Evolutionary conservation across 2,888 invertebrate species (phyloP), one percentile per base, ranked within the genome.

Genomic region (Drosophila macrospina): DNA sequence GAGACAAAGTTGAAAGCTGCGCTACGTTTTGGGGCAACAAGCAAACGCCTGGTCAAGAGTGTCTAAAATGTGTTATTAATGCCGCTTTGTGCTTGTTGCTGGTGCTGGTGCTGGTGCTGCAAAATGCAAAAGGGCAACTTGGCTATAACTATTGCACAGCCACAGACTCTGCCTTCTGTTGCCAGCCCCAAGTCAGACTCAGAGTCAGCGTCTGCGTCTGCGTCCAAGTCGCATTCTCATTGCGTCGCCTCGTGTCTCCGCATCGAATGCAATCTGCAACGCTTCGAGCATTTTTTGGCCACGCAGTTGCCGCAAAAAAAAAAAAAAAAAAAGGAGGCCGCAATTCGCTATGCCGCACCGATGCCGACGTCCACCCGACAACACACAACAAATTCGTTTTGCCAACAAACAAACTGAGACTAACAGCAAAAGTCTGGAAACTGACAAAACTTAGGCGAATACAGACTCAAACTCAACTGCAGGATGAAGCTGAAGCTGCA

Each of bases 191-290:
- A 28, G 28, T 28, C 28, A 28, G 10, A 11, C 11, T 42, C 26
- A 20, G 20, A 44, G 26, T 28, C 8, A 13, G 11, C 15, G 45
- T 26, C 10, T 1, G 24, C 15, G 15, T 45, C 15, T 8, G 24
- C 13, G 44, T 44, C 13, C 2, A 5, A 36, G 24, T 15, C 11
- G 30, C 44, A 28, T 16, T 28, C 45, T 24, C 36, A 66, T 65
- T 39, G 45, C 36, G 42, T 54, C 42, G 42, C 41, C 24, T 42
- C 48, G 47, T 26, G 42, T 66, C 50, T 74, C 77, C 86, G 87
- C 81, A 78, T 74, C 90, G 90, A 89, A 89, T 89, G 87, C 81
- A 89, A 89, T 89, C 84, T 83, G 89, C 84, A 81, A 90, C 86
- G 89, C 89, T 87, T 80, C 72, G 77, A 88, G 90, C 81, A 67